These are phyloP conservation scores for Caradrina kadenii DNA, from an alignment of 2,888 invertebrate species.

Conservation along the genomic window DNA sequence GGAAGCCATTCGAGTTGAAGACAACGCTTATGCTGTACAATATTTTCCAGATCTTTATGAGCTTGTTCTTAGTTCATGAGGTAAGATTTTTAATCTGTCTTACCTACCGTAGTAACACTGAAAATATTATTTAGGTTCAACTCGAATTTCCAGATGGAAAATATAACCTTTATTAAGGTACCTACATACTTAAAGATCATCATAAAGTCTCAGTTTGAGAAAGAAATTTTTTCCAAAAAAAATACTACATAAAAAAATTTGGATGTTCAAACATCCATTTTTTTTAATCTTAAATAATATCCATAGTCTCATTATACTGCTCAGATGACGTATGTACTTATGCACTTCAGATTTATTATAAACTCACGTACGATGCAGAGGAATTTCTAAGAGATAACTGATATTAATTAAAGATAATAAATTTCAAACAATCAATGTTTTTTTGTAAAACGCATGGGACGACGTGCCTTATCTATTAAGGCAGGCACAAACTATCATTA, in stretches of 20 bases:
- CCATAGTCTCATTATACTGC: background rate
- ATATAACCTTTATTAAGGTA: too few relatives aligned
- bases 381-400: constrained; percentile 25
- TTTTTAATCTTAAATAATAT: too few relatives aligned
- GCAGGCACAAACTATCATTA: too few relatives aligned
- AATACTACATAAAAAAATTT: too few relatives aligned
- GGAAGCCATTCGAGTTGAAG: constrained; percentile 92
- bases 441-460: background rate
- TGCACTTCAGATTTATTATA: constrained; percentile 8
- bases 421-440: background rate
- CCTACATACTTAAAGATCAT: too few relatives aligned
- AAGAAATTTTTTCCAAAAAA: too few relatives aligned
- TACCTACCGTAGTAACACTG: too few relatives aligned
- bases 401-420: background rate
- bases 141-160: too few relatives aligned
- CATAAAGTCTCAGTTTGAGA: too few relatives aligned
- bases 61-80: constrained; percentile 47
- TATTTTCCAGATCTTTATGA: constrained; percentile 90
- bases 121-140: too few relatives aligned
- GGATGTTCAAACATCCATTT: too few relatives aligned
- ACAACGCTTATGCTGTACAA: constrained; percentile 93
- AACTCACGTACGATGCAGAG: constrained; percentile 24
- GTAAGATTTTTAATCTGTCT: constrained; percentile 33
- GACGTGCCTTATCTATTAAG: background rate
- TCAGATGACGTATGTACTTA: background rate